Evolutionary conservation across 1,140 invertebrate species (phyloP), one percentile per base, ranked within the genome.

Genomic region (Drosophila seguyi): DNA sequence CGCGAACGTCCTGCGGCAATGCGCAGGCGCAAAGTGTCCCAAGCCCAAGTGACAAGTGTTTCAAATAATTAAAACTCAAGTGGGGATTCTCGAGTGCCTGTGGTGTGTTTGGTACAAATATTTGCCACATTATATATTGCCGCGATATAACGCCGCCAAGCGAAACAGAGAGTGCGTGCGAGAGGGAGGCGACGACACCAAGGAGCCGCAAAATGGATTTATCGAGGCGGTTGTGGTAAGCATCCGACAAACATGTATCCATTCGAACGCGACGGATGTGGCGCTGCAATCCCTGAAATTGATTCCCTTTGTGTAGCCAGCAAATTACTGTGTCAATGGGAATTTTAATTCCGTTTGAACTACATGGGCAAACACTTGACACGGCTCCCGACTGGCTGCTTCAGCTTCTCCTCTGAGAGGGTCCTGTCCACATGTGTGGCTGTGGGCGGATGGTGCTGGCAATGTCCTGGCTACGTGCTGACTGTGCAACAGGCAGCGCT

Each of bases 171-270:
- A 36, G 66, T 44, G 71, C 16, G 25, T 6, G 25, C n/a, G 31
- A 14, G 29, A 38, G 48, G 22, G 65, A 52, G 72, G 62, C n/a
- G 80, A 61, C 66, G 68, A 75, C 79, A 87, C 39, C 56, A 79
- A 76, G 58, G 75, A 90, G 75, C 78, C 61, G 56, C 87, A 85
- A 90, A 90, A 92, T 92, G 91, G 91, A 92, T 92, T 92, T 92
- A 92, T 92, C 91, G 69, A 86, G 91, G 91, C 91, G 91, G 81
- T 91, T 91, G 81, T 86, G 91, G 91, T 92, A 92, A 92, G 91
- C 81, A 91, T 90, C 76, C 63, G 73, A 90, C 85, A 90, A 85
- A 90, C 79, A 90, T 90, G 66, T 81, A 75, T 75, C 57, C 57
- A 47, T 55, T 25, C 59, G 52, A 62, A 41, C 65, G 55, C 62